A percentile compares a stretch with the other conserved stretches of the same genome.
These are phyloP conservation scores for Datnioides undecimradiatus DNA, from an alignment of 2,113 vertebrate species.

Conservation along the genomic window DNA sequence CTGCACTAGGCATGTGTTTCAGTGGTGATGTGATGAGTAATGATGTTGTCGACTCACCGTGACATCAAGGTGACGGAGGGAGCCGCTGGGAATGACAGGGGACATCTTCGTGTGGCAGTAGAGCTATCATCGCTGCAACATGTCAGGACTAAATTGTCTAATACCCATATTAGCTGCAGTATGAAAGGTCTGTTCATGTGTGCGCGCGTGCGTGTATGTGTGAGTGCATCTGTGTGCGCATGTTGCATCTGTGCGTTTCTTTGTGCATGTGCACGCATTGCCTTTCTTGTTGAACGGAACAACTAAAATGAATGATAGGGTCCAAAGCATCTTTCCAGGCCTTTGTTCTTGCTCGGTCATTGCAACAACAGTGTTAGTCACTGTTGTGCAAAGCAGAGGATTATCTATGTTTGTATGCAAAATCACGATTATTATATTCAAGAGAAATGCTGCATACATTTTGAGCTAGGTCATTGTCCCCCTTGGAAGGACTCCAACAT, in stretches of 20 bases:
- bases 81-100: constrained; percentile 62
- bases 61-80: constrained; percentile 71
- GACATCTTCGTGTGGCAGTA: constrained; percentile 52
- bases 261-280: constrained; percentile 86
- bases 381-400: constrained; percentile 62
- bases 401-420: constrained; percentile 76
- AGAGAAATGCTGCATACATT: constrained; percentile 73
- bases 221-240: constrained; percentile 62
- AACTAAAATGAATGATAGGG: constrained; percentile 53
- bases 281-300: constrained; percentile 72
- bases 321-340: constrained; percentile 63
- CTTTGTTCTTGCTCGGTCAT: constrained; percentile 57
- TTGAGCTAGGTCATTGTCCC: constrained; percentile 46
- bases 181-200: constrained; percentile 64
- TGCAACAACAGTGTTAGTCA: constrained; percentile 52
- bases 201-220: constrained; percentile 33
- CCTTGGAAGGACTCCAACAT: constrained; percentile 51
- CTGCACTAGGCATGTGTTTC: constrained; percentile 78
- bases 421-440: constrained; percentile 59
- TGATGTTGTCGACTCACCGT: constrained; percentile 71
- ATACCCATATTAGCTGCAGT: constrained; percentile 77
- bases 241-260: constrained; percentile 78
- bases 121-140: constrained; percentile 62
- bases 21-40: constrained; percentile 78
- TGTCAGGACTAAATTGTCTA: constrained; percentile 71